These are phyloP conservation scores for Eubucco bourcierii DNA, from an alignment of 2,113 vertebrate species.

Conservation along the genomic window DNA sequence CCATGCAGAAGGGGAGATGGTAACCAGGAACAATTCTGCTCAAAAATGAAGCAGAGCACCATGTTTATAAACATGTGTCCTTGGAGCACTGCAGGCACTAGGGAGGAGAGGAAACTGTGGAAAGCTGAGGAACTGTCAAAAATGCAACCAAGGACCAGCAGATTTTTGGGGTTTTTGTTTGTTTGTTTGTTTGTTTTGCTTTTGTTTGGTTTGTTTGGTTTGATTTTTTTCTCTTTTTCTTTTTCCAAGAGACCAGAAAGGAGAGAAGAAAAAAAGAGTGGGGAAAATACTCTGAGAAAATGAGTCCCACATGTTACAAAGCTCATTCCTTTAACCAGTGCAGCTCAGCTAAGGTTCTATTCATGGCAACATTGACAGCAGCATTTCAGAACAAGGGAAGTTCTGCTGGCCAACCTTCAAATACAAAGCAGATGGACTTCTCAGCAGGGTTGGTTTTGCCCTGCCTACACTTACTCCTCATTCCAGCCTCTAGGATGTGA, in stretches of 20 bases:
- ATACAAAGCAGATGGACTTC: constrained; percentile 68
- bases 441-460: background rate
- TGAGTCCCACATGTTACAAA: constrained; percentile 76
- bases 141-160: constrained; percentile 53
- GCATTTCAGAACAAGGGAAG: constrained; percentile 52
- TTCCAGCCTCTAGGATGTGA: background rate
- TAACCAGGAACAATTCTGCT: accelerated
- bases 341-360: constrained; percentile 69
- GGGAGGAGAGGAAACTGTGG: background rate
- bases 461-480: background rate
- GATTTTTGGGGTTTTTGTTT: no score
- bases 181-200: no score
- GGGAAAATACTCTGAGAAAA: constrained; percentile 63
- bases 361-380: constrained; percentile 55
- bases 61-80: background rate
- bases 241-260: background rate
- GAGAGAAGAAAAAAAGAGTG: background rate
- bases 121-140: constrained; percentile 54
- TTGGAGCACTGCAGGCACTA: background rate
- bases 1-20: background rate
- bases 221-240: no score
- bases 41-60: background rate
- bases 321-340: constrained; percentile 53
- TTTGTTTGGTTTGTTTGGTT: no score
- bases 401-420: constrained; percentile 53